A percentile compares a stretch with the other conserved stretches of the same genome.
Conservation (phyloP, 2,113 vertebrate genomes). For the Ursus arctos region DNA sequence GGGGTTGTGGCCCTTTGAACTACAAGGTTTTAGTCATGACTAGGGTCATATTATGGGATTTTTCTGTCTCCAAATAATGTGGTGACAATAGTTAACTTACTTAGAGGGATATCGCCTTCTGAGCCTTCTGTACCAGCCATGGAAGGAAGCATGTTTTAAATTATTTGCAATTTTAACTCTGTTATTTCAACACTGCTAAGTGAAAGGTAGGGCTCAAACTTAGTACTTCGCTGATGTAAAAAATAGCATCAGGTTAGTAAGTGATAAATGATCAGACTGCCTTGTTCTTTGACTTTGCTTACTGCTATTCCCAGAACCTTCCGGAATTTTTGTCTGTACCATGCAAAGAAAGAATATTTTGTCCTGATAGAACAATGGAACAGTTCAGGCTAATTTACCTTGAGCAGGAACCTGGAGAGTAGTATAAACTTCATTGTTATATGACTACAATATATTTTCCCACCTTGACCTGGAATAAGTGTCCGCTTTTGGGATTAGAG, state of each 20-base stretch:
- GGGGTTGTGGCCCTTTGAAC: conserved; percentile 3
- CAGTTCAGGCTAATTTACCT: conserved; percentile 79
- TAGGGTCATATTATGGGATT: neutral
- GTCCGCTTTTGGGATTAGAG: conserved; percentile 76
- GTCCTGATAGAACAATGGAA: conserved; percentile 76
- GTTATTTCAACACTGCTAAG: neutral
- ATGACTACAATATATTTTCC: conserved; percentile 78
- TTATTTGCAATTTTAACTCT: conserved; percentile 3
- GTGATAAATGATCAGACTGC: conserved; percentile 7
- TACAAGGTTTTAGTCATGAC: neutral
- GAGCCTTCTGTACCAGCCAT: neutral
- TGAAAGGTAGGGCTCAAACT: neutral
- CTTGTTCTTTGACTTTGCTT: conserved; percentile 32
- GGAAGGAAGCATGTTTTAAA: neutral
- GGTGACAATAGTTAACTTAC: neutral
- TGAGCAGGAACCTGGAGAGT: conserved; percentile 70
- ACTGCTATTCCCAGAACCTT: neutral
- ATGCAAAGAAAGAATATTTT: conserved; percentile 73
- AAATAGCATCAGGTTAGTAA: neutral
- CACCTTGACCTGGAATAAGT: conserved; percentile 79
- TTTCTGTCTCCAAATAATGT: neutral
- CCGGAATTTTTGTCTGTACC: conserved; percentile 71
- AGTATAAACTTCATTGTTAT: conserved; percentile 77
- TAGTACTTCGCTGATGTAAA: neutral
- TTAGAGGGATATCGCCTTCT: neutral